These are phyloP conservation scores for Taphrorychus bicolor DNA, from an alignment of 2,888 invertebrate species.

Conservation along the genomic window DNA sequence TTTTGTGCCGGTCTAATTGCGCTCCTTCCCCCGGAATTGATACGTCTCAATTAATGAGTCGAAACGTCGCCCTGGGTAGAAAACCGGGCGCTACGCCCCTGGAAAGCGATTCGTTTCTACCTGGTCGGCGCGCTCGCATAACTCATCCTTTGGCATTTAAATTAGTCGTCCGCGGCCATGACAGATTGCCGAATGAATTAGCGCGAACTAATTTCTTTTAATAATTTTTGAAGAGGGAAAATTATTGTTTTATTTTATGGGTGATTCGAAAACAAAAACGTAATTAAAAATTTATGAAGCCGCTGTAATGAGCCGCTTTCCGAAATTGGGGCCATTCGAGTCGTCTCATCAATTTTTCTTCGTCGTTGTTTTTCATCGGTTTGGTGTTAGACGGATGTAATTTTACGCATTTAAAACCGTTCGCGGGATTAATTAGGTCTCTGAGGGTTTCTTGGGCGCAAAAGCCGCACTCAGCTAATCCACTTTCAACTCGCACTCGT, in stretches of 20 bases:
- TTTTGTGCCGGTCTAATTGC: background rate
- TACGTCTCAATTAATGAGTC: background rate
- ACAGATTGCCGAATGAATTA: conserved; percentile 41
- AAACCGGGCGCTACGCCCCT: conserved; percentile 10
- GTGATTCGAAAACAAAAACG: conserved; percentile 39
- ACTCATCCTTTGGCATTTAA: conserved; percentile 40
- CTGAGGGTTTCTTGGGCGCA: no score
- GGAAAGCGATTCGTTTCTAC: conserved; percentile 12
- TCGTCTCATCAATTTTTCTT: background rate
- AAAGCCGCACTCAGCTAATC: no score
- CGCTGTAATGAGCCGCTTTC: conserved; percentile 1
- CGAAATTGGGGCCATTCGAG: background rate
- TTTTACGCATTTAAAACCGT: conserved; percentile 7
- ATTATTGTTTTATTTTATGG: conserved; percentile 41
- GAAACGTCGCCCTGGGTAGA: background rate
- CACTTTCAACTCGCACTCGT: no score
- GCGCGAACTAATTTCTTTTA: conserved; percentile 40
- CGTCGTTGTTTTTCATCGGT: background rate
- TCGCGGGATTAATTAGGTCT: background rate
- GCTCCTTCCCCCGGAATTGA: conserved; percentile 11
- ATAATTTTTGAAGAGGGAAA: conserved; percentile 39
- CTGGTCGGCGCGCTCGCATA: conserved; percentile 29
- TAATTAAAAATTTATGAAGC: conserved; percentile 37
- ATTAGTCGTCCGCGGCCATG: conserved; percentile 38
- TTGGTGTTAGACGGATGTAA: conserved; percentile 1